Evolutionary conservation across 1,140 invertebrate species (phyloP).

Genomic region (Himalopsyche phryganea): DNA sequence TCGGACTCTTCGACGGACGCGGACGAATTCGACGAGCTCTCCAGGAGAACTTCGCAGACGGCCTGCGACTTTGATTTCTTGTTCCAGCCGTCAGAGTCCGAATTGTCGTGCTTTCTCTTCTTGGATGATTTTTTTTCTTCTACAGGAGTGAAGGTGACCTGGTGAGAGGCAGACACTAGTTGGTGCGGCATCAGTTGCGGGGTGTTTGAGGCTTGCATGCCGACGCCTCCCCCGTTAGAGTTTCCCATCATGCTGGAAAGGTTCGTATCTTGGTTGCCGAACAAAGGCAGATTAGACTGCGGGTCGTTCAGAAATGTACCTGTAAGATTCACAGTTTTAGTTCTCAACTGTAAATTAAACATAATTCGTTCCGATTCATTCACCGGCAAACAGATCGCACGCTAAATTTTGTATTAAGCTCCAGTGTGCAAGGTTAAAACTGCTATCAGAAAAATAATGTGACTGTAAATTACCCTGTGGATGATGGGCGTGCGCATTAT

Average conservation of each 20-base stretch:
- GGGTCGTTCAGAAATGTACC: slow-evolving; percentile 49
- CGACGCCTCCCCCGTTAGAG: slow-evolving; percentile 16
- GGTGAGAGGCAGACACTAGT: slow-evolving; percentile 27
- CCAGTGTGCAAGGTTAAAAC: no score
- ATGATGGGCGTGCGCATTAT: slow-evolving; percentile 5
- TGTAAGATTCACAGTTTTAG: slow-evolving; percentile 27
- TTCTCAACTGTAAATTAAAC: no score
- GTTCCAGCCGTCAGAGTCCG: slow-evolving; percentile 38
- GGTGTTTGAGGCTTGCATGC: slow-evolving; percentile 35
- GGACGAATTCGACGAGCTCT: slow-evolving; percentile 65
- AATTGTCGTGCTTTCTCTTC: slow-evolving; percentile 47
- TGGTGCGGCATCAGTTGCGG: slow-evolving; percentile 35
- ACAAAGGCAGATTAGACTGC: slow-evolving; percentile 49
- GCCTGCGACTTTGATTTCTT: slow-evolving; percentile 44
- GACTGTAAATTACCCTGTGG: neutral
- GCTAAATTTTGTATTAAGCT: no score
- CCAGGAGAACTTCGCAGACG: slow-evolving; percentile 48
- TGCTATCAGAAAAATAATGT: slow-evolving; percentile 4
- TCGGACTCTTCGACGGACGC: slow-evolving; percentile 57
- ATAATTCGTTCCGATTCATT: no score
- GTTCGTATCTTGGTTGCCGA: slow-evolving; percentile 34
- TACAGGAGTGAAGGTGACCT: neutral
- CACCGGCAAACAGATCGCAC: no score
- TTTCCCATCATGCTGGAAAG: slow-evolving; percentile 29
- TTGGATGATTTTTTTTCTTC: slow-evolving; percentile 43